Percentiles rank a stretch among this genome's conserved stretches.
Conservation (phyloP, 2,888 invertebrate species). For the Cerastis leucographa region DNA sequence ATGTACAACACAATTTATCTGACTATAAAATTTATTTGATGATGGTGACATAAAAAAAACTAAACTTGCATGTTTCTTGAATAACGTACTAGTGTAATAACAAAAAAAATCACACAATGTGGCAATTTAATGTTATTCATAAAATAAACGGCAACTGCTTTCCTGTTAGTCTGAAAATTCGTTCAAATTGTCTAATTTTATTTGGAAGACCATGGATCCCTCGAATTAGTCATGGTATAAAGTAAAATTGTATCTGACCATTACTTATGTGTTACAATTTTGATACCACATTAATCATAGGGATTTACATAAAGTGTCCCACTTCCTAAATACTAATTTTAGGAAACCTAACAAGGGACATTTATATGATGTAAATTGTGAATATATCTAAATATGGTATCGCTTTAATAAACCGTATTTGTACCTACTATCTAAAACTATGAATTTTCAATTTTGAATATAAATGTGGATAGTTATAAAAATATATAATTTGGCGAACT, state of each 20-base stretch:
- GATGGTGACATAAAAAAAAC: constrained; percentile 13
- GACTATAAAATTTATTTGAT: constrained; percentile 22
- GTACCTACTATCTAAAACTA: constrained; percentile 79
- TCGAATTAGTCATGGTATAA: constrained; percentile 68
- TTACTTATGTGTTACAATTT: constrained; percentile 80
- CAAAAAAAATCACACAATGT: constrained; percentile 36
- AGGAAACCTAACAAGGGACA: constrained; percentile 74
- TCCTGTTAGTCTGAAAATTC: constrained; percentile 52
- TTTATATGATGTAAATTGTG: constrained; percentile 71
- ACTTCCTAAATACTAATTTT: constrained; percentile 70
- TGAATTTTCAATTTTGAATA: constrained; percentile 86
- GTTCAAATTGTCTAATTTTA: constrained; percentile 75
- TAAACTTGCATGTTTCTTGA: constrained; percentile 26
- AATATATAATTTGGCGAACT: constrained; percentile 86
- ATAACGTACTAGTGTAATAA: constrained; percentile 29
- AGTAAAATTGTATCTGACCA: constrained; percentile 78
- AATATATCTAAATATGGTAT: constrained; percentile 80
- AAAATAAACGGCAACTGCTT: constrained; percentile 35
- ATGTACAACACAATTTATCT: constrained; percentile 71
- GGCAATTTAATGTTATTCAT: constrained; percentile 27
- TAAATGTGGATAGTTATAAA: constrained; percentile 87
- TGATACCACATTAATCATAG: constrained; percentile 80
- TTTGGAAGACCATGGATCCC: constrained; percentile 81
- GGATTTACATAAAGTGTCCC: constrained; percentile 74
- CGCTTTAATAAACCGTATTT: constrained; percentile 79